Evolutionary conservation across 2,888 invertebrate species (phyloP), one percentile per base, ranked within the genome.

Genomic region (Prosopocoilus inquinatus): DNA sequence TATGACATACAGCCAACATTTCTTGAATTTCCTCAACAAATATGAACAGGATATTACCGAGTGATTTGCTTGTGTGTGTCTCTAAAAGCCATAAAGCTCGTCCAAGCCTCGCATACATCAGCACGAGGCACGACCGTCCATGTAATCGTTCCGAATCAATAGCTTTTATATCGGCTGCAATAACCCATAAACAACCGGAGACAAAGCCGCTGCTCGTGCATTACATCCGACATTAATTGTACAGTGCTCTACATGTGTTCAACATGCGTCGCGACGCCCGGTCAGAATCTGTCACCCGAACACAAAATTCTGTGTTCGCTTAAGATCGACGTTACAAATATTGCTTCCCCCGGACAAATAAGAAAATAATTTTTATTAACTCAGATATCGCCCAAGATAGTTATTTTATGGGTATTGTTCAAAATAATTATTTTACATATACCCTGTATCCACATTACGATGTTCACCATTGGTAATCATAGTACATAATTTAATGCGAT

Each of bases 171-270:
- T 73, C 70, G 72, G 69, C 67, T 68, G 72, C 73, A 71, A 73
- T 74, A 73, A 73, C 67, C 72, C 72, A 73, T 73, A 74, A 74
- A 73, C 74, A 74, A 73, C 70, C 66, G 69, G 69, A 70, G 72
- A 73, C 73, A 74, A 72, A 72, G 71, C 71, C 71, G 62, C 67
- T 68, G 70, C 70, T 70, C 72, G 71, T 73, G 72, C 72, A 72
- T 73, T 74, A 73, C 72, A 69, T 70, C 71, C 70, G 73, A 73
- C 74, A 75, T 74, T 74, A 74, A 74, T 75, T 73, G 74, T 71
- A 68, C 70, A 67, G 68, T 70, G 70, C 70, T 74, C 71, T 75
- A 76, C 76, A 76, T 73, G 72, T 76, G 76, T 76, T 73, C 71
- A 72, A 76, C 76, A 76, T 70, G 75, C 73, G 74, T 72, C 73